Evolutionary conservation across 2,113 vertebrate species (phyloP).

Genomic region (Embiotoca jacksoni): DNA sequence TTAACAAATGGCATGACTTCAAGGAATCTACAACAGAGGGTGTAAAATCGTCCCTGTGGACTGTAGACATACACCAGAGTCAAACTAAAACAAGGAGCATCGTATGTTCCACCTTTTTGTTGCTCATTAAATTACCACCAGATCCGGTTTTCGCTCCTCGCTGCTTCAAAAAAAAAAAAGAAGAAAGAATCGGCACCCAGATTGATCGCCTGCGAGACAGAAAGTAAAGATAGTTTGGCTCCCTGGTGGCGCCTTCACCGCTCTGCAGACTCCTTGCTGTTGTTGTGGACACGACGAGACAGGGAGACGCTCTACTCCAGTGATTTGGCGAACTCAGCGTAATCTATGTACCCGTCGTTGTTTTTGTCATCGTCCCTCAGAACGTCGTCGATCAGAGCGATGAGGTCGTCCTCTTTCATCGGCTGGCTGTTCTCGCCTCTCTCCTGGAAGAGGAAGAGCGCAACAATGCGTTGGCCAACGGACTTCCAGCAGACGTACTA

Average conservation of each 20-base stretch:
- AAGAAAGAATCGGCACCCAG: neutral
- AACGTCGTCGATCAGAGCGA: slow-evolving; percentile 93
- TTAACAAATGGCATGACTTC: slow-evolving; percentile 1
- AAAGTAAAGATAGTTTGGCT: slow-evolving; percentile 6
- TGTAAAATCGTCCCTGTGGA: neutral
- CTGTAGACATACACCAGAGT: neutral
- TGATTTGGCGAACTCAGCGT: slow-evolving; percentile 97
- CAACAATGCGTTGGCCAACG: neutral
- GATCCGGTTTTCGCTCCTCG: neutral
- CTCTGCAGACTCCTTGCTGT: slow-evolving; percentile 16
- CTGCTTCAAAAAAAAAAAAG: no score
- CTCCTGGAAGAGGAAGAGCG: slow-evolving; percentile 82
- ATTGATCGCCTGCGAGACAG: slow-evolving; percentile 4
- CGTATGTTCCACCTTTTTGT: neutral
- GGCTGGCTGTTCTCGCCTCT: slow-evolving; percentile 84
- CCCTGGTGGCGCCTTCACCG: neutral
- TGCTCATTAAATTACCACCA: neutral
- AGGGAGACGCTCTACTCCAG: slow-evolving; percentile 83
- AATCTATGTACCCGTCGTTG: slow-evolving; percentile 97
- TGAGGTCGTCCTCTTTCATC: slow-evolving; percentile 94
- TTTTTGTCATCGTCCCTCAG: slow-evolving; percentile 96
- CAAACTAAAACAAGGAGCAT: neutral
- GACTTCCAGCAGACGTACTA: no score
- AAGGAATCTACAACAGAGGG: slow-evolving; percentile 1
- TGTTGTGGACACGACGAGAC: slow-evolving; percentile 2